Evolutionary conservation across 2,113 vertebrate genomes (phyloP), one percentile per base, ranked within the genome.

Genomic region (Redunca redunca): DNA sequence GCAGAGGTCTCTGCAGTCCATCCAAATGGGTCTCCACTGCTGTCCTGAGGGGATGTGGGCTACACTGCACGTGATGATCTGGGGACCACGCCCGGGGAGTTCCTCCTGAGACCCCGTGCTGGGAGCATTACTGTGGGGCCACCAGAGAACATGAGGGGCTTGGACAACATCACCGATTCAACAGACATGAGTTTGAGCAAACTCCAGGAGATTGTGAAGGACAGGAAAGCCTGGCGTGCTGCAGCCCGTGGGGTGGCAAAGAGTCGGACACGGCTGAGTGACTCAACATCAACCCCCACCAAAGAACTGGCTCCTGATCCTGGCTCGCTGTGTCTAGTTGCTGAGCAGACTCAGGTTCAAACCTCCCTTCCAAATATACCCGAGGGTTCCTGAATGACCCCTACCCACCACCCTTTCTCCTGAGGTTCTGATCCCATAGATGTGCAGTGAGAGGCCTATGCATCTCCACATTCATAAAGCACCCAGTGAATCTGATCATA

Each of bases 341-440:
- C 85, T 36, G 57, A 52, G 48, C 25, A 50, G 53, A 28, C 13
- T 67, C 40, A 53, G 25, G 77, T 9, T 46, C 58, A 16, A 15
- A 7, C 3, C 2, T 74, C 26, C 48, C 8, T 48, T 77, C 40
- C 25, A 2, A 16, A 19, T 26, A 30, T 5, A 5, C 50, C 15
- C 0, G 0, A 4, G 53, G 26, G 9, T 33, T 43, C 30, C 52
- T 50, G 11, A 53, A 5, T n/a, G 40, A 3, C 33, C 21, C 5
- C 36, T 3, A 15, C 46, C 15, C 7, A 19, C 36, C 2, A 3
- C 30, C 11, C 25, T 50, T 55, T 77, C n/a, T 58, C 81, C n/a
- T n/a, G 55, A 57, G 57, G 23, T 43, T 90, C 53, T 40, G 3
- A 60, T 58, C 83, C 57, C 19, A 4, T 2, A 48, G 78, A 17